Conservation (phyloP, 2,797 vertebrate genomes). For the Sebastiscus albofasciatus region DNA sequence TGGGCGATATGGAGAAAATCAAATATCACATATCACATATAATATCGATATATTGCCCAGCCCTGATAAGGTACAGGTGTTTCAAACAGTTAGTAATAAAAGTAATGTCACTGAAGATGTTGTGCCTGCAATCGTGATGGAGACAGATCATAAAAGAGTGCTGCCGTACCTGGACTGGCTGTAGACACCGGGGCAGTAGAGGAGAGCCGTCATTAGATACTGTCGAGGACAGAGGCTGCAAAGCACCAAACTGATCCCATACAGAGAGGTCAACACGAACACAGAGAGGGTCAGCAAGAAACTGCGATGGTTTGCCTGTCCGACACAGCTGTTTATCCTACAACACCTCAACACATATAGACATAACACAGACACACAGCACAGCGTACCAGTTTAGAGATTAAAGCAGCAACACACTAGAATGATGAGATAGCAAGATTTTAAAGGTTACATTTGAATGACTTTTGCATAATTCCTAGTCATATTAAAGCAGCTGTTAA, state of each 20-base stretch:
- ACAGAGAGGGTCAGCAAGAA: conserved; percentile 91
- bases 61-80: not conserved
- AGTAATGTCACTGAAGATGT: not conserved
- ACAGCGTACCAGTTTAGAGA: conserved; percentile 5
- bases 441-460: not conserved
- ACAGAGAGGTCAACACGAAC: conserved; percentile 92
- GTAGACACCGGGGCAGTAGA: conserved; percentile 96
- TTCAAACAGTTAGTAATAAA: not conserved
- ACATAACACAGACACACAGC: conserved; percentile 26
- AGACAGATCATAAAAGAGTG: not conserved
- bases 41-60: too few species aligned
- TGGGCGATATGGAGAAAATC: too few species aligned
- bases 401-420: not conserved
- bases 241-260: conserved; percentile 92
- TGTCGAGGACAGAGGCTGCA: conserved; percentile 88
- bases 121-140: not conserved
- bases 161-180: conserved; percentile 84
- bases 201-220: conserved; percentile 84
- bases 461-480: not conserved
- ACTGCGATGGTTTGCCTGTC: conserved; percentile 92
- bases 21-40: too few species aligned
- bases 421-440: not conserved
- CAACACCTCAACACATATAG: conserved; percentile 61
- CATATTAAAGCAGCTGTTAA: not conserved
- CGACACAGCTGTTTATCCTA: conserved; percentile 99